phyloP scores from a whole-genome alignment of 2,113 vertebrate species.

The Notarius lentiginosus region DNA sequence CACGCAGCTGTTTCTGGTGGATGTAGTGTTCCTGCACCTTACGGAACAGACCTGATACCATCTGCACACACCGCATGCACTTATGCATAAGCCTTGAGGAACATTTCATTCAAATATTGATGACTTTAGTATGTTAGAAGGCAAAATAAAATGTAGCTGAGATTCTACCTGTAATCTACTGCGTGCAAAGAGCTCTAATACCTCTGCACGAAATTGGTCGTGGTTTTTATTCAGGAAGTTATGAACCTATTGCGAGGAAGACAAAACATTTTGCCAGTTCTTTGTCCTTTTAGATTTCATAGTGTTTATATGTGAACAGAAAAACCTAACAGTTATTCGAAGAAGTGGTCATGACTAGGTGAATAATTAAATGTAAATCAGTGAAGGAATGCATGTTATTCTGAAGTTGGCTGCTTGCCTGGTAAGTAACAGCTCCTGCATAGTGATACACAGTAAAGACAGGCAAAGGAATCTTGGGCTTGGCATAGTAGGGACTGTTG shows the following conservation, averaged over 20 bases:
- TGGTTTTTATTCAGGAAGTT: conserved; percentile 90
- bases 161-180: conserved; percentile 80
- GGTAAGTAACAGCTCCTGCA: conserved; percentile 88
- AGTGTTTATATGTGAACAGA: not conserved
- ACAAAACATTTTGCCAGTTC: not conserved
- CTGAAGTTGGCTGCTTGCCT: conserved; percentile 68
- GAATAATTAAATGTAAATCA: not conserved
- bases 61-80: conserved; percentile 62
- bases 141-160: not conserved
- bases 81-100: not conserved
- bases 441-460: conserved; percentile 87
- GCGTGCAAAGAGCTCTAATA: conserved; percentile 81
- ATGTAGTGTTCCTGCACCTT: conserved; percentile 70
- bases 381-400: not conserved
- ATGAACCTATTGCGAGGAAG: conserved; percentile 76
- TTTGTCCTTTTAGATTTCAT: not conserved
- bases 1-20: conserved; percentile 65
- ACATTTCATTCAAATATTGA: not conserved
- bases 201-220: conserved; percentile 79
- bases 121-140: not conserved
- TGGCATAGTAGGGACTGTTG: conserved; percentile 78
- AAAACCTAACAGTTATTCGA: not conserved
- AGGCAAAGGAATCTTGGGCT: conserved; percentile 87
- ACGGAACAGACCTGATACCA: conserved; percentile 81
- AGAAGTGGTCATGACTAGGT: not conserved